Evolutionary conservation across 1,140 invertebrate genomes (phyloP).

Genomic region (Oppia nitens): DNA sequence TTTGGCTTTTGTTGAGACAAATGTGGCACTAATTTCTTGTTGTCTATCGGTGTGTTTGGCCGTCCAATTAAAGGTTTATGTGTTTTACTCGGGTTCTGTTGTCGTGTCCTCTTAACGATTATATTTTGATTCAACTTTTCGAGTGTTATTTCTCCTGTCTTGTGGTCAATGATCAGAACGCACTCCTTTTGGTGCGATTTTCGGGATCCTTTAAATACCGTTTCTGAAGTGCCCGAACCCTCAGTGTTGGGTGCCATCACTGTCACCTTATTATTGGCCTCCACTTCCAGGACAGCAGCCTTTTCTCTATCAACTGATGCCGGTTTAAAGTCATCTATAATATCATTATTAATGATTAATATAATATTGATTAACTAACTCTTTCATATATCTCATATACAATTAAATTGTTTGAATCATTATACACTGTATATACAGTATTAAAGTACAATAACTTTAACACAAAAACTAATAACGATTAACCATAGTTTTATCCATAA

Average conservation of each 20-base stretch:
- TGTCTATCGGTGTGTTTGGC: neutral
- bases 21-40: neutral
- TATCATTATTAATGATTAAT: too few relatives aligned
- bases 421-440: too few relatives aligned
- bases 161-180: slow-evolving; percentile 77
- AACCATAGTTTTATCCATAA: too few relatives aligned
- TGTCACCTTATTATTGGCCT: slow-evolving; percentile 63
- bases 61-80: neutral
- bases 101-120: slow-evolving; percentile 82
- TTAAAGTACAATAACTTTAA: too few relatives aligned
- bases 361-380: too few relatives aligned
- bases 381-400: too few relatives aligned
- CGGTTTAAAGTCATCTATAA: slow-evolving; percentile 88
- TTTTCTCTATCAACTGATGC: slow-evolving; percentile 82
- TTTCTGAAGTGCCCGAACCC: slow-evolving; percentile 67
- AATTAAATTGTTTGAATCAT: too few relatives aligned
- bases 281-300: slow-evolving; percentile 71
- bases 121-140: slow-evolving; percentile 78
- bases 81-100: neutral
- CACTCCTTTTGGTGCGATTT: slow-evolving; percentile 79
- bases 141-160: slow-evolving; percentile 75
- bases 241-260: slow-evolving; percentile 77
- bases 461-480: too few relatives aligned
- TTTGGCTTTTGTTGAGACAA: neutral
- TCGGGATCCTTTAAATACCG: slow-evolving; percentile 83